These are phyloP conservation scores for Rhinopomastus cyanomelas DNA, from an alignment of 2,113 vertebrate species.

Conservation along the genomic window DNA sequence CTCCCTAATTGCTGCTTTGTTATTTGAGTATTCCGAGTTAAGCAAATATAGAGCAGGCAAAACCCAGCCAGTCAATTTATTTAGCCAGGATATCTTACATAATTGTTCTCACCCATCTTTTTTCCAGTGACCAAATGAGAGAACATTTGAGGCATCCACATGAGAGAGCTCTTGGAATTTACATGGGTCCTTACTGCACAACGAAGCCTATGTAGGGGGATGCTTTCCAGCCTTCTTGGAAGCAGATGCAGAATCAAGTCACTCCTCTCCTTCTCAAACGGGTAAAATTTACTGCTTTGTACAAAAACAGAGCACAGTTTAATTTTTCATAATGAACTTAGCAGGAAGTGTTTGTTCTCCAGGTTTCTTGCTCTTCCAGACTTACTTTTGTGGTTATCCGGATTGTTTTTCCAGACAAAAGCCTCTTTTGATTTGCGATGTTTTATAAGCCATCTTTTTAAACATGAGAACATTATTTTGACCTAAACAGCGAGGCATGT, in stretches of 20 bases:
- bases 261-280: neutral
- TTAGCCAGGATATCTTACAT: neutral
- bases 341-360: neutral
- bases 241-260: neutral
- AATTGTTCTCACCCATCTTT: neutral
- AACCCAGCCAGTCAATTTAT: neutral
- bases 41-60: neutral
- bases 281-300: neutral
- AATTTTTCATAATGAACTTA: neutral
- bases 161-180: neutral
- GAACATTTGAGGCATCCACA: neutral
- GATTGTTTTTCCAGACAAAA: neutral
- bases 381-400: neutral
- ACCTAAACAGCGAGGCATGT: neutral
- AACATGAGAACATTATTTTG: neutral
- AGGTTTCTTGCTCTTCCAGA: neutral
- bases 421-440: neutral
- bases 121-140: neutral
- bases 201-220: neutral
- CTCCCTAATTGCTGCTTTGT: neutral
- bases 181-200: neutral
- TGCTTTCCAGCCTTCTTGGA: fast-evolving
- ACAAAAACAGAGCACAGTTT: neutral
- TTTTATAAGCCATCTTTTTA: neutral
- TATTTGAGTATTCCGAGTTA: neutral